Evolutionary conservation across 2,888 invertebrate species (phyloP).

Genomic region (Cacoxenus indagator): DNA sequence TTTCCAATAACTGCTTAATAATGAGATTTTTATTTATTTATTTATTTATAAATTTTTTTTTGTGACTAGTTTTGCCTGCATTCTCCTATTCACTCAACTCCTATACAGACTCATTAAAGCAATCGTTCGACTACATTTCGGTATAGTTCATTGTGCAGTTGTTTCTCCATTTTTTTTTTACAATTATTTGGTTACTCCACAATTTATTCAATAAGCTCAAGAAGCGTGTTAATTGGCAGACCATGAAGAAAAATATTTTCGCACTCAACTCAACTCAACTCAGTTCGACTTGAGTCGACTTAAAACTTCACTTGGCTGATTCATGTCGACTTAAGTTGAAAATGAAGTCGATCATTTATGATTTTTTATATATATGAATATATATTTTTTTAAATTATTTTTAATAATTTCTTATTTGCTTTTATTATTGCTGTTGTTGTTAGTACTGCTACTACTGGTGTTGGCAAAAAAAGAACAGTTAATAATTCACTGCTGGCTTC

Average conservation of each 20-base stretch:
- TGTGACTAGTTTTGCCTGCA: background rate
- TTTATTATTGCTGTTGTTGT: background rate
- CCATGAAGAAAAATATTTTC: constrained; percentile 49
- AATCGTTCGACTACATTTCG: background rate
- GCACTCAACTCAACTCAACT: constrained; percentile 9
- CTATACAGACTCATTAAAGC: background rate
- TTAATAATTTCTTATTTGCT: background rate
- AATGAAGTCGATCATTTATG: background rate
- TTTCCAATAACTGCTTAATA: too few species aligned
- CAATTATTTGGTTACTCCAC: constrained; percentile 45
- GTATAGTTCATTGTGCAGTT: constrained; percentile 35
- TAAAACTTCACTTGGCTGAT: background rate
- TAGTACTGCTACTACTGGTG: background rate
- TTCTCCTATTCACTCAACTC: too few species aligned
- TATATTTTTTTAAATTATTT: background rate
- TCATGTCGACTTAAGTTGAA: background rate
- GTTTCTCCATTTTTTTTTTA: constrained; percentile 33
- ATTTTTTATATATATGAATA: background rate
- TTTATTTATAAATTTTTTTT: background rate
- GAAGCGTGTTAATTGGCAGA: constrained; percentile 64
- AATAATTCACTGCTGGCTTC: constrained; percentile 15
- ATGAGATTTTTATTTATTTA: background rate
- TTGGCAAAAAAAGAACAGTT: constrained; percentile 7
- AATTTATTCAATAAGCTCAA: constrained; percentile 64
- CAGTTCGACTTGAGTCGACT: background rate